These are phyloP conservation scores for Tetrao urogallus DNA, from an alignment of 2,113 vertebrate genomes.

Conservation along the genomic window DNA sequence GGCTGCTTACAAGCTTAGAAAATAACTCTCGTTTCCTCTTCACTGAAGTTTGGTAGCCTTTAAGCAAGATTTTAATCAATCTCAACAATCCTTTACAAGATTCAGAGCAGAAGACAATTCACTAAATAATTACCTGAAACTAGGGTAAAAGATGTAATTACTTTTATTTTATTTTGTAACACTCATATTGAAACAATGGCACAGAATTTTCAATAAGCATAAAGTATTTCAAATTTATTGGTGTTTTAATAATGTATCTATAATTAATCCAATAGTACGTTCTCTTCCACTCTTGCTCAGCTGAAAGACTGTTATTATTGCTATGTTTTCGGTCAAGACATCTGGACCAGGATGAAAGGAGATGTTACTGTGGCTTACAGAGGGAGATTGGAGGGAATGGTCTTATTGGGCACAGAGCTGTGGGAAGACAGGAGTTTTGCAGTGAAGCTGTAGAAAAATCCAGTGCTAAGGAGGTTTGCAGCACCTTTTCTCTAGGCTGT, in stretches of 20 bases:
- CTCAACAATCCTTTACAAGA: not conserved
- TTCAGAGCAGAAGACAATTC: not conserved
- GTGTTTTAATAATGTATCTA: not conserved
- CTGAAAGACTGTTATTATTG: not conserved
- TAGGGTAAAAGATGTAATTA: not conserved
- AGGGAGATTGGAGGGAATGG: not conserved
- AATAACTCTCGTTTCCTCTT: not conserved
- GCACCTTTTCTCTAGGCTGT: not conserved
- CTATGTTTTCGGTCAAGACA: not conserved
- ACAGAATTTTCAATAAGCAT: not conserved
- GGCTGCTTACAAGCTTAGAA: not conserved
- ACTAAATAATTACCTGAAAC: not conserved
- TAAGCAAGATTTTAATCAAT: not conserved
- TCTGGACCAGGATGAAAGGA: not conserved
- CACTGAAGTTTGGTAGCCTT: not conserved
- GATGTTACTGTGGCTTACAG: not conserved
- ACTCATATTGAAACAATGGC: not conserved
- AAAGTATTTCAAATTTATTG: not conserved
- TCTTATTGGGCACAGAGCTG: accelerated
- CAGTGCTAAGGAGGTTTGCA: not conserved
- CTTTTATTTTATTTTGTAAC: not conserved
- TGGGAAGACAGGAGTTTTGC: not conserved
- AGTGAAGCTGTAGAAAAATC: not conserved
- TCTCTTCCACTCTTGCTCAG: not conserved
- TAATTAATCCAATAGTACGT: not conserved